phyloP scores from a whole-genome alignment of 2,888 invertebrate species.

The Smittia aterrima region DNA sequence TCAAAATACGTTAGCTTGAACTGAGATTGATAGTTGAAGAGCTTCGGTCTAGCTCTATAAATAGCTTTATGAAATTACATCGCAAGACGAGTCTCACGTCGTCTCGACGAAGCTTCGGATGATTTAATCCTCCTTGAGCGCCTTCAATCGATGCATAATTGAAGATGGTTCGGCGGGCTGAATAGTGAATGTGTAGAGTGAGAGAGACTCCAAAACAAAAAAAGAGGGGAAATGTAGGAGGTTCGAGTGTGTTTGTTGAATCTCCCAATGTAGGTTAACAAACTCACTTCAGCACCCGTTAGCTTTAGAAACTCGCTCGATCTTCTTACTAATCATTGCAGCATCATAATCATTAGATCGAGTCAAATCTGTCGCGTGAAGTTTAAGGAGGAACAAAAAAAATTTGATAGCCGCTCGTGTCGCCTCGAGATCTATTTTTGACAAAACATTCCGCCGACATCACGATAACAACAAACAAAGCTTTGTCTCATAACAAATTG shows the following conservation, averaged over 20 bases:
- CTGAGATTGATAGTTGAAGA: background rate
- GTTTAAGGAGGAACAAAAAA: too few species aligned
- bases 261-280: background rate
- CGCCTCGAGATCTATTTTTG: too few species aligned
- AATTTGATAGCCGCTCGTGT: too few species aligned
- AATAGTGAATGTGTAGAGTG: background rate
- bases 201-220: background rate
- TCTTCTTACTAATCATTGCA: too few species aligned
- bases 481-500: too few species aligned
- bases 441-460: too few species aligned
- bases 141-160: background rate
- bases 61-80: too few species aligned
- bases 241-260: background rate
- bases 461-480: too few species aligned
- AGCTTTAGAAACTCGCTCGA: too few species aligned
- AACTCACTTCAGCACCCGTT: background rate
- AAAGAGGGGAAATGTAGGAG: background rate
- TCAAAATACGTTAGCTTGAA: background rate
- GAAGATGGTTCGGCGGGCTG: background rate
- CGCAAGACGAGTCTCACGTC: too few species aligned
- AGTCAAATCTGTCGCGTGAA: too few species aligned
- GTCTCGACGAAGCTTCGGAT: background rate
- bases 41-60: background rate
- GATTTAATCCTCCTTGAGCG: background rate
- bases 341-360: too few species aligned